A percentile compares a stretch with the other conserved stretches of the same genome.
Evolutionary conservation across 2,797 vertebrate species (phyloP).

Genomic region (Alfaro cultratus): DNA sequence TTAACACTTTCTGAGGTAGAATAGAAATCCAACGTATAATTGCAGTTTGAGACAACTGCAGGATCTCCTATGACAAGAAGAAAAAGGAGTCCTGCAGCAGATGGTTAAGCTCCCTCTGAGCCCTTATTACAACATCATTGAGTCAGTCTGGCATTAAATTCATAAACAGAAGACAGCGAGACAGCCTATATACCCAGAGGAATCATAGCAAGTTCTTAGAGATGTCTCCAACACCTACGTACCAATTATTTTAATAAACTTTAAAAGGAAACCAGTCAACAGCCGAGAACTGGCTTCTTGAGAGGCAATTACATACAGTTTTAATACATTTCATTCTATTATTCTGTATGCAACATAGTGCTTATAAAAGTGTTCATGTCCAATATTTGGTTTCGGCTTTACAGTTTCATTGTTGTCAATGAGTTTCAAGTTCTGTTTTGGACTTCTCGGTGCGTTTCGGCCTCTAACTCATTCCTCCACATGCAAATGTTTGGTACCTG

Average conservation of each 20-base stretch:
- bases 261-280: background rate
- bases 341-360: background rate
- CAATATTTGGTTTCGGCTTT: background rate
- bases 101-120: background rate
- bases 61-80: slow-evolving; percentile 7
- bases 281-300: background rate
- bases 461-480: background rate
- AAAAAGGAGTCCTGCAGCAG: slow-evolving; percentile 5
- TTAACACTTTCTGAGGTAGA: background rate
- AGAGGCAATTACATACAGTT: background rate
- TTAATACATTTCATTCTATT: background rate
- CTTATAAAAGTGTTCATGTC: background rate
- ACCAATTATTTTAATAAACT: slow-evolving; percentile 3
- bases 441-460: background rate
- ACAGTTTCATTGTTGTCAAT: background rate
- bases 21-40: background rate
- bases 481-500: slow-evolving; percentile 79
- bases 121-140: slow-evolving; percentile 5
- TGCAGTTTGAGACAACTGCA: background rate
- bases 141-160: slow-evolving; percentile 9
- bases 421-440: background rate
- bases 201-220: slow-evolving; percentile 1
- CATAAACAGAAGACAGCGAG: background rate
- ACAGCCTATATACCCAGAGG: slow-evolving; percentile 9
- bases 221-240: background rate